A percentile compares a stretch with the other conserved stretches of the same genome.
Conservation (phyloP, 1,140 invertebrate species). For the Chrysomallon squamiferum region DNA sequence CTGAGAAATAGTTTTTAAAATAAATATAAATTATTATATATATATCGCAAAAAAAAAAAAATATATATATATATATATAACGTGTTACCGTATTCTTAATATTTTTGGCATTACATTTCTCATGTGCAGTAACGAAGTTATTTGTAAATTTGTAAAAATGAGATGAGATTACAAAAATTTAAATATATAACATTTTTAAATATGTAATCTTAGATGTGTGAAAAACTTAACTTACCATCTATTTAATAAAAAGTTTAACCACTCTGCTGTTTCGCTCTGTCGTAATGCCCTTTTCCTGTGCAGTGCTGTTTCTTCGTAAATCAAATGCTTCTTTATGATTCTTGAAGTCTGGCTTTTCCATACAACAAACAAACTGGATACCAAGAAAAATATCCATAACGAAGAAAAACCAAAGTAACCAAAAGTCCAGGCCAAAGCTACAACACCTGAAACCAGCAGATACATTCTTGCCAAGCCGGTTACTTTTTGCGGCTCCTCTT, state of each 20-base stretch:
- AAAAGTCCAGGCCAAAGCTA: slow-evolving; percentile 43
- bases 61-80: too few relatives aligned
- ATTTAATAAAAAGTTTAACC: slow-evolving; percentile 68
- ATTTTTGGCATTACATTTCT: too few relatives aligned
- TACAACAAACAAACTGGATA: slow-evolving; percentile 42
- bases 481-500: slow-evolving; percentile 17
- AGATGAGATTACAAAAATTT: neutral
- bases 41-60: too few relatives aligned
- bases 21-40: too few relatives aligned
- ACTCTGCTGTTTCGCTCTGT: slow-evolving; percentile 67
- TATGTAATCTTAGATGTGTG: neutral
- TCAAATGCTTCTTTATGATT: slow-evolving; percentile 43
- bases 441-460: slow-evolving; percentile 37
- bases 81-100: too few relatives aligned
- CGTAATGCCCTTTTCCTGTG: slow-evolving; percentile 65
- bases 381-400: slow-evolving; percentile 47
- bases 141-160: neutral
- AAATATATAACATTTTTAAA: slow-evolving; percentile 2
- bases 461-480: slow-evolving; percentile 44
- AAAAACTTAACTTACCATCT: slow-evolving; percentile 66
- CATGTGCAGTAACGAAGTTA: too few relatives aligned
- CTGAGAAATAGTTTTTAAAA: too few relatives aligned
- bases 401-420: slow-evolving; percentile 46
- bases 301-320: slow-evolving; percentile 59
- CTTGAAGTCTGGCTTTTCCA: slow-evolving; percentile 50